A percentile compares a stretch with the other conserved stretches of the same genome.
Evolutionary conservation across 2,797 vertebrate species (phyloP).

Genomic region (Cossypha dichroa): DNA sequence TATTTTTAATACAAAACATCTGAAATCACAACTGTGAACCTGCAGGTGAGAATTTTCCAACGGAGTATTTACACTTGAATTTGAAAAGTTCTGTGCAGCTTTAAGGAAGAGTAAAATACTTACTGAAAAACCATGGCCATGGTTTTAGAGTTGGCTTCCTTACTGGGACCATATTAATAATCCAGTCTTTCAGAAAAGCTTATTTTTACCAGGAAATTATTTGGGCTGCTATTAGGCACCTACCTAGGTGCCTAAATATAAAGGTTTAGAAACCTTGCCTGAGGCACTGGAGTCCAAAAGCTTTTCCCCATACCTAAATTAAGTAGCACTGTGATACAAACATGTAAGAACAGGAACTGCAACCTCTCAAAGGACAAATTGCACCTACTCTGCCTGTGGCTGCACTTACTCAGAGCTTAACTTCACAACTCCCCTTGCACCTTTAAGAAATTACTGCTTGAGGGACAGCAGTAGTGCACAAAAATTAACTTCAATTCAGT

Average conservation of each 20-base stretch:
- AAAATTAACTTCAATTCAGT: neutral
- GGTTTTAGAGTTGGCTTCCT: neutral
- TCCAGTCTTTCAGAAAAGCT: neutral
- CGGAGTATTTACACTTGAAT: neutral
- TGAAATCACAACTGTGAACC: conserved; percentile 45
- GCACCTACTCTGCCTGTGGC: neutral
- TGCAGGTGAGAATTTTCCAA: conserved; percentile 25
- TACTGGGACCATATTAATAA: neutral
- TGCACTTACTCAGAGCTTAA: neutral
- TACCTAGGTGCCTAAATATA: neutral
- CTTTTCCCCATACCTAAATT: neutral
- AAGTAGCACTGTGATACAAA: conserved; percentile 10
- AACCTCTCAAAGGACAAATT: neutral
- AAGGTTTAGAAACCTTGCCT: neutral
- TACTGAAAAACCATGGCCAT: neutral
- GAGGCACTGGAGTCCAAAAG: neutral
- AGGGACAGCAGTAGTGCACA: neutral
- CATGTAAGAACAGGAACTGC: neutral
- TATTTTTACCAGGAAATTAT: neutral
- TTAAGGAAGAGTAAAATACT: neutral
- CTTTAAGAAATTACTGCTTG: neutral
- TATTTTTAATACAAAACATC: conserved; percentile 35
- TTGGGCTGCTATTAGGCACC: neutral
- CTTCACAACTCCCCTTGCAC: neutral
- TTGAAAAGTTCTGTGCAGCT: neutral